Evolutionary conservation across 2,888 invertebrate species (phyloP), one percentile per base, ranked within the genome.

Genomic region (Pandemis corylana): DNA sequence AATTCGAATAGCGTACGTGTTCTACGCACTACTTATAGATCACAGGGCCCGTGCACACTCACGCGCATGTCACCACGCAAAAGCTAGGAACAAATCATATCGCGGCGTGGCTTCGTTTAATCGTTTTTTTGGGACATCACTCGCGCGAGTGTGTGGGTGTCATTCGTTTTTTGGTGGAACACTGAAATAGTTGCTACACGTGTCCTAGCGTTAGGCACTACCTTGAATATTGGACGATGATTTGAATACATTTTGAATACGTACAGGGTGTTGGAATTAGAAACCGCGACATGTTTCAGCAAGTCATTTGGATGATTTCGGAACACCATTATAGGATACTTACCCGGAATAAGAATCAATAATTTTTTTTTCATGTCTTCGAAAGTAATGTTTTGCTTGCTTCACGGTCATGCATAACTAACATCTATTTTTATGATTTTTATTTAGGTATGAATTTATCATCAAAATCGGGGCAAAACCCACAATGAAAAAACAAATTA

Each of bases 1-100:
- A 73, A 73, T 73, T 64, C n/a, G 64, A 73, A 73, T 69, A 59
- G 67, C 51, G 13, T 41, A 41, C 44, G 51, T 62, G 62, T 61
- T 59, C 3, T 63, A 64, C 53, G 67, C 59, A 59, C 41, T 67
- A 61, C 42, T 51, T 61, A 53, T 68, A 20, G 59, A 20, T 20
- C 9, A 53, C 12, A 20, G 20, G 9, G 56, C 20, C 56, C 56
- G 13, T 20, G 5, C 56, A 15, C 56, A 56, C 56, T 56, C 56
- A 5, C 3, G 56, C 56, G 15, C 56, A 56, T 5, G 7, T 20
- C 20, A 20, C 0, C 13, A 20, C 28, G 2, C 56, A 13, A 20
- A 56, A n/a, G 56, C 56, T 9, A 15, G 15, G 9, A 56, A 9
- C 15, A n/a, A 56, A 53, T 3, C 51, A 20, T 20, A 56, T 20